Evolutionary conservation across 2,113 vertebrate species (phyloP).

Genomic region (Tamias sibiricus): DNA sequence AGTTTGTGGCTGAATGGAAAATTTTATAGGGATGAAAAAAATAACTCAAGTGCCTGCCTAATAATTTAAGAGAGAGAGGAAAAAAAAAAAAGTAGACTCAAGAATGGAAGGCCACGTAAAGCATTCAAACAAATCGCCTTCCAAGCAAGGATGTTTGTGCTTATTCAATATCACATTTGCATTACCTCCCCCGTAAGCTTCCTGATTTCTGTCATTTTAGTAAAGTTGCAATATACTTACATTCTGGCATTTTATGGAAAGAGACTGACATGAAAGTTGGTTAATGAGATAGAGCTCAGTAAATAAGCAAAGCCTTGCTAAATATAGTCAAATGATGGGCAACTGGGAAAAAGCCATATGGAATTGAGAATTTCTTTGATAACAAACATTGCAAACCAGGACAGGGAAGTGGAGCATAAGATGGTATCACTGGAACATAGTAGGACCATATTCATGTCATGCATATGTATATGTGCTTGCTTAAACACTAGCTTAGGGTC

Average conservation of each 20-base stretch:
- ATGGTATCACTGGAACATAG: too few relatives aligned
- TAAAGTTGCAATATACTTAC: constrained; percentile 12
- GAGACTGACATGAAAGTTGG: not conserved
- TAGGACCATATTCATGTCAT: not conserved
- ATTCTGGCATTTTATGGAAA: not conserved
- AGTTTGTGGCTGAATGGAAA: not conserved
- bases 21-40: not conserved
- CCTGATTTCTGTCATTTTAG: not conserved
- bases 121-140: not conserved
- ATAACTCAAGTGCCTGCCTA: not conserved
- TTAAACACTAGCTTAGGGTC: too few relatives aligned
- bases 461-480: not conserved
- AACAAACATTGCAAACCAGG: not conserved
- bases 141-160: not conserved
- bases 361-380: not conserved
- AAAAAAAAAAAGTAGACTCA: not conserved
- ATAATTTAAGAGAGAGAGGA: constrained; percentile 16
- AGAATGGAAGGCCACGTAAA: not conserved
- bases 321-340: not conserved
- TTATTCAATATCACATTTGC: not conserved
- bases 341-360: not conserved
- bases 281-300: not conserved
- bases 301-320: constrained; percentile 43
- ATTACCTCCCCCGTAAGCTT: not conserved
- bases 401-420: not conserved